Evolutionary conservation across 2,113 vertebrate species (phyloP).

Genomic region (Carlito syrichta): DNA sequence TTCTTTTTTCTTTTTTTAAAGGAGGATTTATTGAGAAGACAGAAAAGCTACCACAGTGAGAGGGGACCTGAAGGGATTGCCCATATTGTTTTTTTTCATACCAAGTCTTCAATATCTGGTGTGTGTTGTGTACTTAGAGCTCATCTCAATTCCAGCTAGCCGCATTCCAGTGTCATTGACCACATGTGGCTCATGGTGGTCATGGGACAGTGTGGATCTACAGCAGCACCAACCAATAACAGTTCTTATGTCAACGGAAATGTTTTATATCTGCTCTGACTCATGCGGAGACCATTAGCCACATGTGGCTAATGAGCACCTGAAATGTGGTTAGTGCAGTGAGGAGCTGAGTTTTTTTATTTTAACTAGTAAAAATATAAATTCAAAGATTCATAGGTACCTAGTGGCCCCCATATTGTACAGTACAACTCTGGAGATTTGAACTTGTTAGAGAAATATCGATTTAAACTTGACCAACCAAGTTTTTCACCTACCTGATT

Average conservation of each 20-base stretch:
- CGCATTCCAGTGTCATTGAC: background rate
- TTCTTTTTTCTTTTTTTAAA: no score
- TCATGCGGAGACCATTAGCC: background rate
- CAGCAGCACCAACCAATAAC: background rate
- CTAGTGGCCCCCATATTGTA: background rate
- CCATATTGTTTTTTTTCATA: no score
- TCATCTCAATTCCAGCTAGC: background rate
- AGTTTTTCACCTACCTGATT: background rate
- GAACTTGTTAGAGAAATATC: background rate
- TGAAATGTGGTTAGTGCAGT: background rate
- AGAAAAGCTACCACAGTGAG: no score
- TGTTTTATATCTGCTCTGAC: background rate
- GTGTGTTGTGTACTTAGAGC: background rate
- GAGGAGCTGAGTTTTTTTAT: background rate
- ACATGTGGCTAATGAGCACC: background rate
- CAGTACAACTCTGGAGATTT: background rate
- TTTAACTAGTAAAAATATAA: background rate
- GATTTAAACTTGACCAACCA: background rate
- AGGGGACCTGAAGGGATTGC: no score
- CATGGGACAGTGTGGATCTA: background rate
- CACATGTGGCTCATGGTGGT: background rate
- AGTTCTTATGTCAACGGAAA: accelerated
- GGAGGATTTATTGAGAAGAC: no score
- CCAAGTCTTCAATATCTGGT: background rate
- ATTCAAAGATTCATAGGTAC: background rate